Evolutionary conservation across 2,888 invertebrate genomes (phyloP), one percentile per base, ranked within the genome.

Genomic region (Drosophila maculinotata): DNA sequence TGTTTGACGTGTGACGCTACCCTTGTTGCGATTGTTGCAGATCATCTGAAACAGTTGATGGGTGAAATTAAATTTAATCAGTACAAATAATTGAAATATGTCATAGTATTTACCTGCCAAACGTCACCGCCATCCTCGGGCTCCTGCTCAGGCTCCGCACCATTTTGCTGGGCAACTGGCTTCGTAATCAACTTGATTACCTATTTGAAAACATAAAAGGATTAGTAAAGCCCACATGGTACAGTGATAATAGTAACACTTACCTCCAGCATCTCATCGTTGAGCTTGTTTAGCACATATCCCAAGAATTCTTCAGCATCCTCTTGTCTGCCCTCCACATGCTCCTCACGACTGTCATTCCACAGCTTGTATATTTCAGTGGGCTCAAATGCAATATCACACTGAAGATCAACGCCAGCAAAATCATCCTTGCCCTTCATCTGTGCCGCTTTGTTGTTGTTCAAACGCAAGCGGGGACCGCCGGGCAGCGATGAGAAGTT

Each of bases 231-330:
- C 17, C 30, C 10, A 9, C 7, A 9, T 8, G 3, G 12, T 15
- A 9, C n/a, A 38, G 10, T 17, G 38, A n/a, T 38, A 9, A 23
- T 15, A 10, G 6, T 9, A 30, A 0, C 3, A 2, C 68, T 89
- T 86, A 97, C 96, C 93, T 97, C 97, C 2, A 97, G 93, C 97
- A 99, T 98, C 93, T 99, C 99, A 91, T 99, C 99, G 89, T 98
- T 98, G 56, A 99, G 94, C 23, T 97, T 97, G 92, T 98, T 99
- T 20, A 99, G 93, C 68, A 99, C 93, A 90, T 96, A 97, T 6
- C 97, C 96, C 1, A 99, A 93, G 92, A 99, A 98, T 91, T 99
- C 99, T 91, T 99, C 99, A 0, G 99, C 99, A 92, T 99, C 99
- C 90, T 99, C 98, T 91, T 99, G 99, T 15, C 97, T 93, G 0